Conservation (phyloP, 2,797 vertebrate species). For the Alosa sapidissima region DNA sequence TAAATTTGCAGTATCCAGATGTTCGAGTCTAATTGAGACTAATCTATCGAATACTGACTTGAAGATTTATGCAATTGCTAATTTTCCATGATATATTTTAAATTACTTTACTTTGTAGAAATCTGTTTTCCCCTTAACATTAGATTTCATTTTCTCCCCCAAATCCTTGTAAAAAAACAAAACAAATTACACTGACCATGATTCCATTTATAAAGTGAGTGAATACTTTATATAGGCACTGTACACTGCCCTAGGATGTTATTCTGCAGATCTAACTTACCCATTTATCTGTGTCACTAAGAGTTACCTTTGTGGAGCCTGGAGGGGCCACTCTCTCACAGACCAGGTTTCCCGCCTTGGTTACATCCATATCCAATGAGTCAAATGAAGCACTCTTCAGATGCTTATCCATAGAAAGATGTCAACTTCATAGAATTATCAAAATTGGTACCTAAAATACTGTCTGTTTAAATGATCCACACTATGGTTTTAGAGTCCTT, state of each 20-base stretch:
- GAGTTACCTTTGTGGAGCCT: slow-evolving; percentile 43
- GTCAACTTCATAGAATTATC: background rate
- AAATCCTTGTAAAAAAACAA: too few relatives aligned
- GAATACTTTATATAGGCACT: too few relatives aligned
- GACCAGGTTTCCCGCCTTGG: slow-evolving; percentile 26
- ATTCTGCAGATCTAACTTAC: slow-evolving; percentile 61
- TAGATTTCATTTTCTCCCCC: too few relatives aligned
- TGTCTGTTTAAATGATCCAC: background rate
- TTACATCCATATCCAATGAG: slow-evolving; percentile 27
- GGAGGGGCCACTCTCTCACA: slow-evolving; percentile 41
- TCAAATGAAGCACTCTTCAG: background rate
- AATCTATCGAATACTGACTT: too few relatives aligned
- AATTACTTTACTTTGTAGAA: too few relatives aligned
- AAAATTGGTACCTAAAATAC: background rate
- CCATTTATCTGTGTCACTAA: slow-evolving; percentile 64
- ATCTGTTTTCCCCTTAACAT: too few relatives aligned
- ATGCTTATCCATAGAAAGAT: background rate
- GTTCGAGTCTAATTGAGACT: too few relatives aligned
- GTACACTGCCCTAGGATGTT: background rate
- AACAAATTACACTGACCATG: too few relatives aligned
- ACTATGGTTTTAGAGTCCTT: slow-evolving; percentile 27
- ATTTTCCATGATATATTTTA: too few relatives aligned
- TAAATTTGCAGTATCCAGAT: too few relatives aligned
- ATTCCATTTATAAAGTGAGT: too few relatives aligned
- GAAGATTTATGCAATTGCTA: too few relatives aligned